phyloP scores from a whole-genome alignment of 2,888 invertebrate genomes.

The Perdita meconis region DNA sequence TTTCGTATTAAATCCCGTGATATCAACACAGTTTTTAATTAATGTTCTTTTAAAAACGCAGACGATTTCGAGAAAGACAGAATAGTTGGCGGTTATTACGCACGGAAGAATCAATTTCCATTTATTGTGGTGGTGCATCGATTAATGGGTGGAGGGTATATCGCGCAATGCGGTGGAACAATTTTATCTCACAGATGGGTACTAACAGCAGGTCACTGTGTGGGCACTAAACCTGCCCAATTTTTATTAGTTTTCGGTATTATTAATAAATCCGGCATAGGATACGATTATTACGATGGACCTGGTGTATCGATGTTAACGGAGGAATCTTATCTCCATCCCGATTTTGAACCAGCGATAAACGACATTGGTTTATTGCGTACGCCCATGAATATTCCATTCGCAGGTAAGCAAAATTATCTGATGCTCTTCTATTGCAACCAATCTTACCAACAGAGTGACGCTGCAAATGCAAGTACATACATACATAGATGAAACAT shows the following conservation, averaged over 20 bases:
- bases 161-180: conserved; percentile 70
- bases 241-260: conserved; percentile 70
- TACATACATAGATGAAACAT: too few relatives aligned
- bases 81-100: conserved; percentile 64
- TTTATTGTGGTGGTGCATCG: conserved; percentile 72
- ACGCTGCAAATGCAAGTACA: too few relatives aligned
- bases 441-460: too few relatives aligned
- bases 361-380: conserved; percentile 71
- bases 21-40: too few relatives aligned
- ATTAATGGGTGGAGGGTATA: conserved; percentile 45
- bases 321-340: conserved; percentile 55
- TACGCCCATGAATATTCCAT: conserved; percentile 69
- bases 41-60: background rate
- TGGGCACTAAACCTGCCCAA: conserved; percentile 22
- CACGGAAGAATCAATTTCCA: conserved; percentile 65
- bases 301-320: conserved; percentile 69
- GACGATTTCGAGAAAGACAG: conserved; percentile 19
- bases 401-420: conserved; percentile 58
- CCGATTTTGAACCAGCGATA: conserved; percentile 33
- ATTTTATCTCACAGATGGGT: conserved; percentile 72
- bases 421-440: background rate
- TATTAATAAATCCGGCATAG: conserved; percentile 59
- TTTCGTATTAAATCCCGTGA: too few relatives aligned
- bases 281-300: conserved; percentile 56
- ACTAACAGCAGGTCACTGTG: conserved; percentile 73